Evolutionary conservation across 2,113 vertebrate species (phyloP).

Genomic region (Poeciliopsis turrubarensis): DNA sequence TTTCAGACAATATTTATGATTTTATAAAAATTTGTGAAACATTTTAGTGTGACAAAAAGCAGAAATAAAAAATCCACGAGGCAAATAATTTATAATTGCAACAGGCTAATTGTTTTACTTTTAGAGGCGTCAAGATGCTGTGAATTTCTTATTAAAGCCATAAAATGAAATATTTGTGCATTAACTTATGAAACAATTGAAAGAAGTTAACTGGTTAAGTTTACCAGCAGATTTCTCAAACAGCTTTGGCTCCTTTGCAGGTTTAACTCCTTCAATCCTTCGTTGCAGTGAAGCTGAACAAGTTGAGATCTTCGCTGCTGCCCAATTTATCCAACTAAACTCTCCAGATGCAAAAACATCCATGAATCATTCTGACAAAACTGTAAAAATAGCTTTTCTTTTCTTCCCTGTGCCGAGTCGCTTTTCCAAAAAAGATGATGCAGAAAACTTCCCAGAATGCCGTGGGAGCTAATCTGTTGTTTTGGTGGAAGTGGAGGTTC

Average conservation of each 20-base stretch:
- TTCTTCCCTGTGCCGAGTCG: background rate
- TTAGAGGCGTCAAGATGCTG: no score
- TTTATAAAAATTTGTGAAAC: no score
- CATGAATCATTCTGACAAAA: conserved; percentile 11
- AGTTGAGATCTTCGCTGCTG: background rate
- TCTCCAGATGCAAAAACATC: background rate
- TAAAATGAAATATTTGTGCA: background rate
- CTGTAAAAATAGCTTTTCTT: conserved; percentile 3
- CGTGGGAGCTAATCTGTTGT: conserved; percentile 53
- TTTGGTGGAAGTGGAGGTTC: conserved; percentile 36
- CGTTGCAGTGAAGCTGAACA: background rate
- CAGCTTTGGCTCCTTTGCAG: no score
- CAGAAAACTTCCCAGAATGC: conserved; percentile 46
- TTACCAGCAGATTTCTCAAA: background rate
- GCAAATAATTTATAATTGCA: no score
- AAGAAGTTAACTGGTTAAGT: background rate
- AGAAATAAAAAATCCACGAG: no score
- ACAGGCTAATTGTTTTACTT: no score
- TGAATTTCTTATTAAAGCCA: no score
- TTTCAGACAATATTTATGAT: no score
- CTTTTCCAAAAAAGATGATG: conserved; percentile 19
- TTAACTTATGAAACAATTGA: background rate
- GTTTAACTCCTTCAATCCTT: background rate
- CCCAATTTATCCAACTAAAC: background rate
- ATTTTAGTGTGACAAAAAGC: no score